These are phyloP conservation scores for Fissipunctia ypsillon DNA, from an alignment of 2,888 invertebrate genomes.

Conservation along the genomic window DNA sequence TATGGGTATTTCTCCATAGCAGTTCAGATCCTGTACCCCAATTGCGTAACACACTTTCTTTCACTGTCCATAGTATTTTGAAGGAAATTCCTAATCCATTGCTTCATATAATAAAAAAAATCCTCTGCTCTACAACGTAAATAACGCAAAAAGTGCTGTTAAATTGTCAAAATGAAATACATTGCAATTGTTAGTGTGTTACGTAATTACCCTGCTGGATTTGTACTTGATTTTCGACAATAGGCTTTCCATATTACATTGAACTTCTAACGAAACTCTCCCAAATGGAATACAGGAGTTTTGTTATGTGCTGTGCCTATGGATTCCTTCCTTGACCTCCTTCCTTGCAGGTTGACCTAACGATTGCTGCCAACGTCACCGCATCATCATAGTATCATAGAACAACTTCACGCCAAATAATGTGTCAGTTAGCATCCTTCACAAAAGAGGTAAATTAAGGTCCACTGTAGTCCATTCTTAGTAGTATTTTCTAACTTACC, in stretches of 20 bases:
- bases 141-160: too few species aligned
- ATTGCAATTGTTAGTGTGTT: too few species aligned
- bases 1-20: background rate
- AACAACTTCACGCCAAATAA: background rate
- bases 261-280: background rate
- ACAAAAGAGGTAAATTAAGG: constrained; percentile 4
- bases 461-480: background rate
- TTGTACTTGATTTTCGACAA: background rate
- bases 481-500: constrained; percentile 77
- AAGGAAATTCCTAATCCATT: too few species aligned
- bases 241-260: background rate
- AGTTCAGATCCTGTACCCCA: background rate
- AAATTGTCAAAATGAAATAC: too few species aligned
- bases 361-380: background rate
- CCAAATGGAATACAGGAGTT: background rate
- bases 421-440: background rate
- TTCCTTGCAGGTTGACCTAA: background rate
- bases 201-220: too few species aligned
- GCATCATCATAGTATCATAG: background rate
- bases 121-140: too few species aligned
- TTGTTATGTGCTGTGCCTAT: background rate
- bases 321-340: background rate
- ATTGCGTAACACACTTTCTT: too few species aligned
- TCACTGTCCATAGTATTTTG: too few species aligned
- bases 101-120: too few species aligned